These are phyloP conservation scores for Abscondita cerata DNA, from an alignment of 2,888 invertebrate species.

Conservation along the genomic window DNA sequence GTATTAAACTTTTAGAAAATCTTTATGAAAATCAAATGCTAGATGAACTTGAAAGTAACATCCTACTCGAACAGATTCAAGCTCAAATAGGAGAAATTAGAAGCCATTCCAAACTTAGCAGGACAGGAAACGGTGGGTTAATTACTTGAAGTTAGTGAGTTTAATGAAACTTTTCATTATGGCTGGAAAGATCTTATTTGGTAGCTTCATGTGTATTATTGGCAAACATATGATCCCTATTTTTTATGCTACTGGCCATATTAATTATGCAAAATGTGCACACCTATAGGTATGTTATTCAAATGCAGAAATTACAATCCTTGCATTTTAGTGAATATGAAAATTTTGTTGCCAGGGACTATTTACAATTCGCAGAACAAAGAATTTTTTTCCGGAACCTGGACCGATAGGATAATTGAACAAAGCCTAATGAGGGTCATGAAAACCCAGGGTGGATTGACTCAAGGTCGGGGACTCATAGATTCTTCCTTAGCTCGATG, in stretches of 20 bases:
- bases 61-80: not conserved
- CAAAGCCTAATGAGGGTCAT: slow-evolving; percentile 10
- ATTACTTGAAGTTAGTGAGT: no score
- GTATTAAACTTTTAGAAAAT: not conserved
- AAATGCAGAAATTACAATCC: slow-evolving; percentile 9
- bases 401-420: slow-evolving; percentile 15
- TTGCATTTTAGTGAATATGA: slow-evolving; percentile 7
- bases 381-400: slow-evolving; percentile 16
- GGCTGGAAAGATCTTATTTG: not conserved
- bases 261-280: slow-evolving; percentile 11
- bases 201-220: not conserved
- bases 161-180: not conserved
- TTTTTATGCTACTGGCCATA: not conserved
- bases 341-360: slow-evolving; percentile 5
- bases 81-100: not conserved
- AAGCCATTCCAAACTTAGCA: not conserved
- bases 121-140: not conserved
- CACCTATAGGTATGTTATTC: slow-evolving; percentile 7
- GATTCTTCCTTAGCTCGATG: slow-evolving; percentile 4
- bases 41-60: not conserved
- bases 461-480: slow-evolving; percentile 1
- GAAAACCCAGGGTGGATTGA: slow-evolving; percentile 12
- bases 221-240: slow-evolving; percentile 6
- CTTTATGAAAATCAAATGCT: not conserved
- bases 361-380: slow-evolving; percentile 6